Percentiles rank a stretch among this genome's conserved stretches.
Evolutionary conservation across 2,113 vertebrate genomes (phyloP).

Genomic region (Tetrax tetrax): DNA sequence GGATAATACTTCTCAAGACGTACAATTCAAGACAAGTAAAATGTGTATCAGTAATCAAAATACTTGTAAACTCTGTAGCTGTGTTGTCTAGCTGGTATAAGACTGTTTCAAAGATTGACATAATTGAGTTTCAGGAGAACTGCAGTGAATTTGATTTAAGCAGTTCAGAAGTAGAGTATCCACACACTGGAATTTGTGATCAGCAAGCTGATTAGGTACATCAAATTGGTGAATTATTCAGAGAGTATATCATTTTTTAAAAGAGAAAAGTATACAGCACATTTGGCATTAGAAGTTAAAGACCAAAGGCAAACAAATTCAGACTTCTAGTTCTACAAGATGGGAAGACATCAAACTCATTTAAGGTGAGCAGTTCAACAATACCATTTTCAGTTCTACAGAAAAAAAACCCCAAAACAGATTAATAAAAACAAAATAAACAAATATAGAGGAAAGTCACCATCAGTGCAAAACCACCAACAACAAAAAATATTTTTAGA

Average conservation of each 20-base stretch:
- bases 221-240: neutral
- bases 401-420: fast-evolving
- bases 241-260: neutral
- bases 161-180: neutral
- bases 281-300: neutral
- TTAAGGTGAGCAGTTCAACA: neutral
- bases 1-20: neutral
- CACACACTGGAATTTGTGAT: neutral
- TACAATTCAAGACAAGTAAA: neutral
- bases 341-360: neutral
- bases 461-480: neutral
- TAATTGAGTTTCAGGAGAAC: neutral
- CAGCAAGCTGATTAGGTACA: neutral
- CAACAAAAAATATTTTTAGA: neutral
- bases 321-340: neutral
- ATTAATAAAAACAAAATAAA: neutral
- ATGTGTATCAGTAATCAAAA: neutral
- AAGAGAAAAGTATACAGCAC: neutral
- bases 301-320: neutral
- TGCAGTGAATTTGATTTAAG: neutral
- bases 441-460: neutral
- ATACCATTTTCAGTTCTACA: neutral
- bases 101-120: neutral
- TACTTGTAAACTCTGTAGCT: neutral
- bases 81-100: neutral